A percentile compares a stretch with the other conserved stretches of the same genome.
phyloP scores from a whole-genome alignment of 2,113 vertebrate genomes.

The Rhombomys opimus region DNA sequence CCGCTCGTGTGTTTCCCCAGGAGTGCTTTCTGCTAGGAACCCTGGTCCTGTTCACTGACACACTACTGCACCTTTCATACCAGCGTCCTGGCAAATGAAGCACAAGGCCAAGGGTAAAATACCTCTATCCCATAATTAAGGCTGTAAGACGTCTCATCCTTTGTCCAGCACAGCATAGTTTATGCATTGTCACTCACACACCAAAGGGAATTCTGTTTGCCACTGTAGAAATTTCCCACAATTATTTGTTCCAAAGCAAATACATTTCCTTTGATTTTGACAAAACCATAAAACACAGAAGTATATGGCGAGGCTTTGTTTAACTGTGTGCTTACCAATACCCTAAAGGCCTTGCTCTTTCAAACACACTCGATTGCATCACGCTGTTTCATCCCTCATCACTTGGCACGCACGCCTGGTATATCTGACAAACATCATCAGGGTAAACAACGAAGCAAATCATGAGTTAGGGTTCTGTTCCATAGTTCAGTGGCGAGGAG shows the following conservation, averaged over 20 bases:
- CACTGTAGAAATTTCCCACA: slow-evolving; percentile 74
- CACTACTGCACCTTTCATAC: neutral
- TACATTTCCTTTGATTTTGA: slow-evolving; percentile 78
- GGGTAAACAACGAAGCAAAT: slow-evolving; percentile 21
- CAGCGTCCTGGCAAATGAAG: slow-evolving; percentile 37
- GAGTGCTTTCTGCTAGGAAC: neutral
- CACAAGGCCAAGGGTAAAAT: slow-evolving; percentile 37
- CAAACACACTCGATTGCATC: slow-evolving; percentile 65
- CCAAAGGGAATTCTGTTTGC: slow-evolving; percentile 63
- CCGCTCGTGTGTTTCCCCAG: neutral
- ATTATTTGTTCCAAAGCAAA: slow-evolving; percentile 77
- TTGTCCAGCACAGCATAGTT: slow-evolving; percentile 32
- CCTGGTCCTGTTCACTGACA: slow-evolving; percentile 21
- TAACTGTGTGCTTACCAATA: slow-evolving; percentile 72
- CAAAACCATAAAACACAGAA: slow-evolving; percentile 74
- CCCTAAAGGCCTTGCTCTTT: slow-evolving; percentile 70
- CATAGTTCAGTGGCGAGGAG: slow-evolving; percentile 22
- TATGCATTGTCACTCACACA: slow-evolving; percentile 33
- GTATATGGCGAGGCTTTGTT: slow-evolving; percentile 57
- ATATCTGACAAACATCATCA: slow-evolving; percentile 44
- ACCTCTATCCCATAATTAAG: slow-evolving; percentile 4
- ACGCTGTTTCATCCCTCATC: slow-evolving; percentile 58
- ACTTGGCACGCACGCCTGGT: slow-evolving; percentile 40
- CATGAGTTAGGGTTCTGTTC: slow-evolving; percentile 50
- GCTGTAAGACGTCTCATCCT: slow-evolving; percentile 5